Conservation (phyloP, 2,113 vertebrate genomes). For the Talpa occidentalis region DNA sequence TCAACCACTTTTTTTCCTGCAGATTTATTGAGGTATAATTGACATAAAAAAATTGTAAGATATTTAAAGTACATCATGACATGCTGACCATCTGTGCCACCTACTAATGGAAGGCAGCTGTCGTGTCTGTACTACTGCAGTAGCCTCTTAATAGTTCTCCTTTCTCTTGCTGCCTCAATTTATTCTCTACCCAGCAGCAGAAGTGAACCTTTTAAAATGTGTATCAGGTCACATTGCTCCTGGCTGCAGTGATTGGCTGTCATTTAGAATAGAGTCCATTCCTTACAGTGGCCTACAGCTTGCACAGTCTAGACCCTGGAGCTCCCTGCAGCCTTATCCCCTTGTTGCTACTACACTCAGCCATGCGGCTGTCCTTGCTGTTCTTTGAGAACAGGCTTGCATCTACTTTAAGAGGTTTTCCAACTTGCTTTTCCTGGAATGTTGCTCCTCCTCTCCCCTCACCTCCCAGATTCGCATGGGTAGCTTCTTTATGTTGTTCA, state of each 20-base stretch:
- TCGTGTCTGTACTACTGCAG: neutral
- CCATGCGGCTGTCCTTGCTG: neutral
- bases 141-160: neutral
- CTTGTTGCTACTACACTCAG: neutral
- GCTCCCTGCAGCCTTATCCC: neutral
- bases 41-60: neutral
- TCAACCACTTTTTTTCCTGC: neutral
- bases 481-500: constrained; percentile 30
- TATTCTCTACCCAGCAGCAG: neutral
- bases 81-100: neutral
- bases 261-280: neutral
- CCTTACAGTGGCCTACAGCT: neutral
- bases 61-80: neutral
- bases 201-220: neutral
- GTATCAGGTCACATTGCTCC: neutral
- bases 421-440: neutral
- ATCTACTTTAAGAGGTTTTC: neutral
- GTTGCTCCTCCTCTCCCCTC: neutral
- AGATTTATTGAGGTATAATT: no score
- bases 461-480: neutral
- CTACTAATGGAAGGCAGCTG: neutral
- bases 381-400: neutral
- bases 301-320: neutral
- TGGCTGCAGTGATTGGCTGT: neutral
- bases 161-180: neutral